Conservation (phyloP, 2,113 vertebrate genomes). For the Odontophorus gujanensis region DNA sequence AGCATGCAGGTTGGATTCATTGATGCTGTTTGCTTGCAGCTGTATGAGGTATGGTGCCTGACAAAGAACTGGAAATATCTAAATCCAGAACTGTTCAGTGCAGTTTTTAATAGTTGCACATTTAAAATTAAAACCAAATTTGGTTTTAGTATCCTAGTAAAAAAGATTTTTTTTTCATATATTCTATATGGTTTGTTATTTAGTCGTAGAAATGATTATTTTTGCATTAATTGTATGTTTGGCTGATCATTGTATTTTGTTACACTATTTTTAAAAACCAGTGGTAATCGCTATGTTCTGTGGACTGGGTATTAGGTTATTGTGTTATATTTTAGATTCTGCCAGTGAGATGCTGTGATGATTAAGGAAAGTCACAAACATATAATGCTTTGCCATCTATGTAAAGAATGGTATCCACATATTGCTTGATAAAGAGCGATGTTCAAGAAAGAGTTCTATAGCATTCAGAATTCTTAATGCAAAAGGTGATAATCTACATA, state of each 20-base stretch:
- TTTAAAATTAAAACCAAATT: background rate
- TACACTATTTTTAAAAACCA: background rate
- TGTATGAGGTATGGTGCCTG: slow-evolving; percentile 89
- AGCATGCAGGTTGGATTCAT: slow-evolving; percentile 99
- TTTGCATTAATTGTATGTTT: background rate
- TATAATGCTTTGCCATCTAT: background rate
- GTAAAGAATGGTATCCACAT: background rate
- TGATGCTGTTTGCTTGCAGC: slow-evolving; percentile 93
- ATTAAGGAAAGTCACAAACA: background rate
- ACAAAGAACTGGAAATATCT: background rate
- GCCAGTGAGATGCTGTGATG: background rate
- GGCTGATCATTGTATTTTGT: background rate
- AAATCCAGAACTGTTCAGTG: background rate
- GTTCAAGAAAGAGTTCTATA: background rate
- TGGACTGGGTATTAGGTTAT: background rate
- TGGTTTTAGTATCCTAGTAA: background rate
- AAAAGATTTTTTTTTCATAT: background rate
- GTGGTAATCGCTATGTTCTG: background rate
- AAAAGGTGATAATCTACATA: background rate
- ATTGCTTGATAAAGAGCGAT: background rate
- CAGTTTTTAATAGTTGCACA: background rate
- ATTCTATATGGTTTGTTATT: background rate
- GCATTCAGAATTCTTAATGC: background rate
- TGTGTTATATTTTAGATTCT: background rate
- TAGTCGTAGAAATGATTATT: background rate